Conservation (phyloP, 2,888 invertebrate genomes). For the Hirtodrosophila confusa region DNA sequence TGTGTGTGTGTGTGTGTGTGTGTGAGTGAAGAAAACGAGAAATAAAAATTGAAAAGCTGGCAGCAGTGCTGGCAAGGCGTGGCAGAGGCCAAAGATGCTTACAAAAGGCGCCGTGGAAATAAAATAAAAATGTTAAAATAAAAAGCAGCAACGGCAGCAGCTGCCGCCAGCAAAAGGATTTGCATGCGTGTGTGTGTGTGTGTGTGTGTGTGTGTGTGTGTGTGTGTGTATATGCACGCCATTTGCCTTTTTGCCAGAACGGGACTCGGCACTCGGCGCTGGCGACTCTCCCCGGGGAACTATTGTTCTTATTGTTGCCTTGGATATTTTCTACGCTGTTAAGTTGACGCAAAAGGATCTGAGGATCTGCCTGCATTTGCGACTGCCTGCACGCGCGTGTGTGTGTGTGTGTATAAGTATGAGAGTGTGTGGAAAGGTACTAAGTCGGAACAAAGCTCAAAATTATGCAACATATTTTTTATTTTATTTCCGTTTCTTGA, state of each 20-base stretch:
- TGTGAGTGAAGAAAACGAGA: constrained; percentile 36
- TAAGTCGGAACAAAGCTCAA: constrained; percentile 81
- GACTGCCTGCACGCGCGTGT: constrained; percentile 12
- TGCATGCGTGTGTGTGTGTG: constrained; percentile 56
- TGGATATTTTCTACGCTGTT: constrained; percentile 78
- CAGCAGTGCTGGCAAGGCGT: constrained; percentile 62
- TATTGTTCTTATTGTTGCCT: constrained; percentile 81
- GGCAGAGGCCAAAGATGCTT: constrained; percentile 70
- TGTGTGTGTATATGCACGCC: constrained; percentile 36
- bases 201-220: constrained; percentile 21
- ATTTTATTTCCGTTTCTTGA: constrained; percentile 63
- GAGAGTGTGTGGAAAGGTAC: constrained; percentile 66
- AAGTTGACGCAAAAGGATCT: constrained; percentile 80
- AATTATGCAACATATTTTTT: constrained; percentile 81
- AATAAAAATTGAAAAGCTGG: constrained; percentile 70
- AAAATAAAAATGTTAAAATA: constrained; percentile 75
- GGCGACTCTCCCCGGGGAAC: constrained; percentile 77
- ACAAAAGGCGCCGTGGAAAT: constrained; percentile 73
- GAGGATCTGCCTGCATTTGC: constrained; percentile 67
- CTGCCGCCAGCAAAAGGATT: constrained; percentile 78
- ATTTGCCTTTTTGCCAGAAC: constrained; percentile 73
- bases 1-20: constrained; percentile 10
- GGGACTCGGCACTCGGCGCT: constrained; percentile 36
- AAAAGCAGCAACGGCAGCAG: constrained; percentile 56
- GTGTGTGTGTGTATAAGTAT: constrained; percentile 6